Evolutionary conservation across 2,888 invertebrate genomes (phyloP).

Genomic region (Drosophila incognita): DNA sequence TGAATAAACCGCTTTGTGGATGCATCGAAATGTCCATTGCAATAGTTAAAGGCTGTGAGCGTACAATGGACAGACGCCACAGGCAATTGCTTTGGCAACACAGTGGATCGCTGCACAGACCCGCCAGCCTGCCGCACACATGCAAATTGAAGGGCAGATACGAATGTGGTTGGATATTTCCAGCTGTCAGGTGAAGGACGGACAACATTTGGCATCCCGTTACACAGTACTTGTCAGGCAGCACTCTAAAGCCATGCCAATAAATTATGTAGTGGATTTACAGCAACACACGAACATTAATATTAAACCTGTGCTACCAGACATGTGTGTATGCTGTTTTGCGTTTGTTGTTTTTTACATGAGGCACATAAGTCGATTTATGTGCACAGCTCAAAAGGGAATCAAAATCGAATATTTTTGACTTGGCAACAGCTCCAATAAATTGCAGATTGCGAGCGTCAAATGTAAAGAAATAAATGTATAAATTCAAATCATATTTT

Average conservation of each 20-base stretch:
- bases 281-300: slow-evolving; percentile 42
- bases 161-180: slow-evolving; percentile 54
- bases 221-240: slow-evolving; percentile 47
- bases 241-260: slow-evolving; percentile 66
- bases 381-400: slow-evolving; percentile 59
- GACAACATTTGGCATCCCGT: slow-evolving; percentile 52
- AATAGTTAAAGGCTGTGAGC: slow-evolving; percentile 47
- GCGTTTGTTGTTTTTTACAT: slow-evolving; percentile 44
- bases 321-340: slow-evolving; percentile 12
- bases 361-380: slow-evolving; percentile 73
- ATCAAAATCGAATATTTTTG: slow-evolving; percentile 48
- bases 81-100: slow-evolving; percentile 66
- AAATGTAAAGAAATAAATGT: slow-evolving; percentile 67
- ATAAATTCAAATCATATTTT: slow-evolving; percentile 78
- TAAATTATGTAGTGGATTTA: slow-evolving; percentile 79
- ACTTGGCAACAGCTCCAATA: slow-evolving; percentile 49
- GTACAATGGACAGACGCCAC: slow-evolving; percentile 26
- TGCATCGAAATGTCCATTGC: slow-evolving; percentile 40
- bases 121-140: neutral
- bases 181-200: slow-evolving; percentile 58
- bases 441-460: slow-evolving; percentile 66
- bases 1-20: slow-evolving; percentile 32
- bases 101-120: slow-evolving; percentile 32
- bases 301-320: slow-evolving; percentile 40
- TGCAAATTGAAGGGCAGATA: slow-evolving; percentile 14